Percentiles rank a stretch among this genome's conserved stretches.
Evolutionary conservation across 2,797 vertebrate species (phyloP).

Genomic region (Erethizon dorsatum): DNA sequence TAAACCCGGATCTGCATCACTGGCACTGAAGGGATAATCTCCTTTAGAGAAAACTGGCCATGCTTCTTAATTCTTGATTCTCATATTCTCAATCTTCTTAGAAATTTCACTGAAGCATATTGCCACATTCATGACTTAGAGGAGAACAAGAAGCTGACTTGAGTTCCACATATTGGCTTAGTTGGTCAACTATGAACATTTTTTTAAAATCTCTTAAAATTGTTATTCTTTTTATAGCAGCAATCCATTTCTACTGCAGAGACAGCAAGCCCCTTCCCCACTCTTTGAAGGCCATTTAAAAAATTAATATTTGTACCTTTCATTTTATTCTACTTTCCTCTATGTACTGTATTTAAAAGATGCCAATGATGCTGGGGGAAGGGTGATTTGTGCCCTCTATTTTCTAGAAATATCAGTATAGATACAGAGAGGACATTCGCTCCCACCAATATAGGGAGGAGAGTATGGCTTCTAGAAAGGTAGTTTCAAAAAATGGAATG

Average conservation of each 20-base stretch:
- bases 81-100: background rate
- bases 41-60: background rate
- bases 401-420: background rate
- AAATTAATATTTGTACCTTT: constrained; percentile 9
- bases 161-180: background rate
- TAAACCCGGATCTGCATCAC: constrained; percentile 20
- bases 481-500: background rate
- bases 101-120: background rate
- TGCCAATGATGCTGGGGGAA: background rate
- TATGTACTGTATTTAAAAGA: constrained; percentile 57
- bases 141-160: background rate
- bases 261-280: background rate
- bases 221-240: background rate
- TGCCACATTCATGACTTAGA: constrained; percentile 16
- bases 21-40: background rate
- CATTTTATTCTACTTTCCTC: constrained; percentile 47
- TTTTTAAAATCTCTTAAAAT: background rate
- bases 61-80: constrained; percentile 14
- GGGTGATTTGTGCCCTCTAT: background rate
- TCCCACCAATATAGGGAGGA: no score
- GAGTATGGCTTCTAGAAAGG: background rate
- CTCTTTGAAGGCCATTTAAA: background rate
- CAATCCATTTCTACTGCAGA: constrained; percentile 6
- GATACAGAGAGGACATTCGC: background rate
- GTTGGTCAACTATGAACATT: background rate